These are phyloP conservation scores for Catotricha subobsoleta DNA, from an alignment of 2,888 invertebrate species.

Conservation along the genomic window DNA sequence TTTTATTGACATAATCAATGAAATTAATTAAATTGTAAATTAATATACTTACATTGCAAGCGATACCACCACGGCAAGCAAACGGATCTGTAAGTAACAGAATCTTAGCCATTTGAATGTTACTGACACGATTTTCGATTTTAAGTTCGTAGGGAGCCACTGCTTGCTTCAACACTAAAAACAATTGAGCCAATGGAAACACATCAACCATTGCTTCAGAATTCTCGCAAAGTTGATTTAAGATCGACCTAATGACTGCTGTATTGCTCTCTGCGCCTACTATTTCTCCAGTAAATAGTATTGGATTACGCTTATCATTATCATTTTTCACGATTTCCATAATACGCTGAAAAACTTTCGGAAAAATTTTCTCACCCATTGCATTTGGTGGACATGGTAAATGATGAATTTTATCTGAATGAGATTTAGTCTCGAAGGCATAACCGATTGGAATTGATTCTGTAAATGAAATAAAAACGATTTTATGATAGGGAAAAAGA, in stretches of 20 bases:
- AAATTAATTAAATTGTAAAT: no score
- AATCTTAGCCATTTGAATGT: no score
- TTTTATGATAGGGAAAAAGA: no score
- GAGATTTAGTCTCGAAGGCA: constrained; percentile 26
- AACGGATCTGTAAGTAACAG: no score
- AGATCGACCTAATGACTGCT: background rate
- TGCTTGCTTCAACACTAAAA: background rate
- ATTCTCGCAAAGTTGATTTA: background rate
- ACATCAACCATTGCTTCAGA: no score
- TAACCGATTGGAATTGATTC: constrained; percentile 29
- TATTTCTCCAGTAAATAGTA: background rate
- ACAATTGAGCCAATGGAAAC: background rate
- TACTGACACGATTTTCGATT: constrained; percentile 6
- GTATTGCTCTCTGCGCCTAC: no score
- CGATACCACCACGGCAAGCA: no score
- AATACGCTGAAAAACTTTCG: constrained; percentile 26
- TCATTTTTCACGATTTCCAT: constrained; percentile 23
- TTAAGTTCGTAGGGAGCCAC: no score
- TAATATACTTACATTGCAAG: no score
- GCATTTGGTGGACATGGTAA: constrained; percentile 29
- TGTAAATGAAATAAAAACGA: constrained; percentile 25
- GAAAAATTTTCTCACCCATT: constrained; percentile 10
- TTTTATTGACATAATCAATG: no score
- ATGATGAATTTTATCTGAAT: constrained; percentile 30
- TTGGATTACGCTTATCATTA: constrained; percentile 6